phyloP scores from a whole-genome alignment of 2,888 invertebrate genomes.

The Plemyria rubiginata region DNA sequence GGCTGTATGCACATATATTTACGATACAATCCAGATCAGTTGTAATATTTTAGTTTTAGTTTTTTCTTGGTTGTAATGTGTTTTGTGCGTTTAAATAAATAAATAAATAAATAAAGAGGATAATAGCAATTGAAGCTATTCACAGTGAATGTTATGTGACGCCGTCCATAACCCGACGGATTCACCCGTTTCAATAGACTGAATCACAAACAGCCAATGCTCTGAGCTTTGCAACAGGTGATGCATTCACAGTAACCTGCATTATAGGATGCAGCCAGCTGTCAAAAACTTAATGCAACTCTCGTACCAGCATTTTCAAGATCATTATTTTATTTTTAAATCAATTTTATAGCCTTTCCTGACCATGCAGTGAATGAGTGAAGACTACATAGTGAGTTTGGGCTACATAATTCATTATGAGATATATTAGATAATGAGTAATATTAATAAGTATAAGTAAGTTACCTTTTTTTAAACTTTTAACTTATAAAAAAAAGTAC shows the following conservation, averaged over 20 bases:
- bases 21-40: too few relatives aligned
- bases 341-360: background rate
- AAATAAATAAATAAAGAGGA: too few relatives aligned
- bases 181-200: conserved; percentile 53
- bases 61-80: too few relatives aligned
- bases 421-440: too few relatives aligned
- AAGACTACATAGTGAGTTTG: too few relatives aligned
- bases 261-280: conserved; percentile 33
- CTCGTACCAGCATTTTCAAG: background rate
- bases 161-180: conserved; percentile 14
- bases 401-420: too few relatives aligned
- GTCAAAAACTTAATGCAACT: background rate
- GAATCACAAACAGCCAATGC: conserved; percentile 65
- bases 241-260: conserved; percentile 55
- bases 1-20: too few relatives aligned
- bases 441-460: too few relatives aligned
- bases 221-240: conserved; percentile 61
- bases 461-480: too few relatives aligned
- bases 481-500: too few relatives aligned
- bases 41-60: too few relatives aligned
- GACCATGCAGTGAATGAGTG: conserved; percentile 2
- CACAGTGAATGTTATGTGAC: conserved; percentile 45
- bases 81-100: too few relatives aligned
- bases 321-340: background rate
- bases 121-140: conserved; percentile 26